Percentiles rank a stretch among this genome's conserved stretches.
Evolutionary conservation across 2,797 vertebrate species (phyloP).

Genomic region (Silurus aristotelis): DNA sequence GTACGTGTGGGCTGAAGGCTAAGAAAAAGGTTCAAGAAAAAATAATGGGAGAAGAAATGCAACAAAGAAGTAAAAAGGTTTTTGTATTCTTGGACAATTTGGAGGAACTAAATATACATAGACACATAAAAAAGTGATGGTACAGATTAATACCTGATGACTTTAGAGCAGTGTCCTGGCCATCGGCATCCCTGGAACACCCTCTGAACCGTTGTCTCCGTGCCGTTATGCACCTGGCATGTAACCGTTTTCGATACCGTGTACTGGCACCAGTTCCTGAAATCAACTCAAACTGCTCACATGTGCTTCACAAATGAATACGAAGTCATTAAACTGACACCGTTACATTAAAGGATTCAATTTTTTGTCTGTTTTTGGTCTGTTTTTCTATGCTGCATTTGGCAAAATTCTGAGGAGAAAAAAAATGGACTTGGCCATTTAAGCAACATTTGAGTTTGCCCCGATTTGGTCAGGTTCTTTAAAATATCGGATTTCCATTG

Average conservation of each 20-base stretch:
- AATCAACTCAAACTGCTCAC: background rate
- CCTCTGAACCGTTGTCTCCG: slow-evolving; percentile 88
- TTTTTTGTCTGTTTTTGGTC: background rate
- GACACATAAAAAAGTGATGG: background rate
- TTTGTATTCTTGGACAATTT: background rate
- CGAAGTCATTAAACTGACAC: background rate
- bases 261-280: slow-evolving; percentile 95
- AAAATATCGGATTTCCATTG: slow-evolving; percentile 1
- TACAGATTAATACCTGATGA: slow-evolving; percentile 83
- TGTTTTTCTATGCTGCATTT: slow-evolving; percentile 5
- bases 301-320: background rate
- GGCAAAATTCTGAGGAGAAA: background rate
- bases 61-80: background rate
- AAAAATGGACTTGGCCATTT: background rate
- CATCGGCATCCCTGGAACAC: slow-evolving; percentile 93
- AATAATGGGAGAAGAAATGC: too few relatives aligned
- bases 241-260: slow-evolving; percentile 87
- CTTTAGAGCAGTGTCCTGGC: slow-evolving; percentile 91
- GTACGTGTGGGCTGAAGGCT: too few relatives aligned
- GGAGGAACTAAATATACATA: background rate
- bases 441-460: slow-evolving; percentile 7
- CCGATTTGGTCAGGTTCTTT: slow-evolving; percentile 13
- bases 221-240: slow-evolving; percentile 95
- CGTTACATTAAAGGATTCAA: background rate
- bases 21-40: too few relatives aligned